A percentile compares a stretch with the other conserved stretches of the same genome.
Conservation (phyloP, 2,888 invertebrate genomes). For the Andrena marginata region DNA sequence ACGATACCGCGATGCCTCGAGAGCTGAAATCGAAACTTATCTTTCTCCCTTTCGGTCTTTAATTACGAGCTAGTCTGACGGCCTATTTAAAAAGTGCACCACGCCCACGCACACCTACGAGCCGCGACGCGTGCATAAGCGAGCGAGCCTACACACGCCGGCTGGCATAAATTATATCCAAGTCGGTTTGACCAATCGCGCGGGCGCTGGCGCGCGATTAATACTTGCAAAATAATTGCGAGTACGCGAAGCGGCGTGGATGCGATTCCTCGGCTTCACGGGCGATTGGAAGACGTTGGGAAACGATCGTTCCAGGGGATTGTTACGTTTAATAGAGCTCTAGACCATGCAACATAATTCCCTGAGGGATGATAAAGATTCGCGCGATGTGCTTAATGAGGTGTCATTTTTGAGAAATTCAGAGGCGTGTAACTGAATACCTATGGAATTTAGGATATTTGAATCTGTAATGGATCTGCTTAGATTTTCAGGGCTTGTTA, state of each 20-base stretch:
- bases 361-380: not conserved
- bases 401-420: too few relatives aligned
- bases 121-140: constrained; percentile 36
- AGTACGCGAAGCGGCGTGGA: not conserved
- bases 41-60: constrained; percentile 52
- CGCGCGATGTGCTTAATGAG: not conserved
- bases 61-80: constrained; percentile 56
- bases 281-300: not conserved
- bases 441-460: too few relatives aligned
- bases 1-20: constrained; percentile 27
- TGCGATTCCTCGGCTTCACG: constrained; percentile 18
- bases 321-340: constrained; percentile 2
- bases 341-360: not conserved
- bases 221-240: constrained; percentile 54
- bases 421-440: too few relatives aligned
- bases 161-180: constrained; percentile 61
- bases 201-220: constrained; percentile 26
- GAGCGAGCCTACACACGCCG: constrained; percentile 56
- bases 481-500: too few relatives aligned
- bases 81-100: constrained; percentile 57
- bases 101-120: constrained; percentile 71
- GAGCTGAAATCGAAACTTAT: constrained; percentile 59
- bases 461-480: too few relatives aligned
- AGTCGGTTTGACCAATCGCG: constrained; percentile 44
- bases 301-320: not conserved